These are phyloP conservation scores for Trachelus stipa DNA, from an alignment of 2,888 invertebrate genomes.

Conservation along the genomic window DNA sequence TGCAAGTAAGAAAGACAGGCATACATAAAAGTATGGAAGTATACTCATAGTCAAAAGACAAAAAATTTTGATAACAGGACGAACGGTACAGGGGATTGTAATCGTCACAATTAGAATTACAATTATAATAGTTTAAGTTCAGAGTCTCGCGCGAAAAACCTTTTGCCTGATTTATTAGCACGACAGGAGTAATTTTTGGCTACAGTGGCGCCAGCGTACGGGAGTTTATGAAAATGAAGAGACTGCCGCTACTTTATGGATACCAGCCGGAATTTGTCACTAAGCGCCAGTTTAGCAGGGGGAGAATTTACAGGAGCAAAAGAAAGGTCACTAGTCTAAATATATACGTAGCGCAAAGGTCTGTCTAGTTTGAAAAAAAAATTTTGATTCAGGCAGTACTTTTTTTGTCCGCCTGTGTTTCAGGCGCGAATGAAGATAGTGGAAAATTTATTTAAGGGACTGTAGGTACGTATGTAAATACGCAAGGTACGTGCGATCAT, in stretches of 20 bases:
- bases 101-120: slow-evolving; percentile 7
- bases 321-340: neutral
- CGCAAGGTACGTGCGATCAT: slow-evolving; percentile 15
- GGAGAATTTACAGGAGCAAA: neutral
- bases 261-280: neutral
- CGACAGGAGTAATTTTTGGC: slow-evolving; percentile 24
- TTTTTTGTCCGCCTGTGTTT: neutral
- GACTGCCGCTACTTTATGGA: slow-evolving; percentile 16
- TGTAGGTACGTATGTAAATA: neutral
- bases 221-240: slow-evolving; percentile 42
- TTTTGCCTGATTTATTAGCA: slow-evolving; percentile 44
- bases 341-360: neutral
- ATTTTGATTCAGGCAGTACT: neutral
- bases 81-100: neutral
- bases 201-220: slow-evolving; percentile 14
- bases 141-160: slow-evolving; percentile 29
- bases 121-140: slow-evolving; percentile 14
- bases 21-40: neutral
- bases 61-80: neutral
- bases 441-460: neutral
- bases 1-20: neutral
- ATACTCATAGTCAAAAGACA: neutral
- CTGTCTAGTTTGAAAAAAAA: neutral
- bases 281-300: neutral
- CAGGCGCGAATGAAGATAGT: neutral